Evolutionary conservation across 2,888 invertebrate genomes (phyloP), one percentile per base, ranked within the genome.

Genomic region (Epicampocera succincta): DNA sequence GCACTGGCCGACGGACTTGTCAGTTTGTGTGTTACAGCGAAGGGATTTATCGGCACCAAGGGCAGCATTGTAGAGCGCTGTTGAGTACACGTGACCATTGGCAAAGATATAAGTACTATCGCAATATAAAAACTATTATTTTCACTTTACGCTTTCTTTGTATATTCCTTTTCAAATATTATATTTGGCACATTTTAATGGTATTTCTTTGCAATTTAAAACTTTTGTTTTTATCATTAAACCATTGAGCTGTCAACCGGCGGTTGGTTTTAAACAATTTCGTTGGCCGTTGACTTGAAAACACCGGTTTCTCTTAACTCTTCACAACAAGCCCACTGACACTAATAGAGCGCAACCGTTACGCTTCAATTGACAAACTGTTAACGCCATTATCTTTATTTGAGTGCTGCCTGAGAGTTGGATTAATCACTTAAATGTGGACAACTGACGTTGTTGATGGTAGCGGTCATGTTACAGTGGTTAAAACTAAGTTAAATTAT

Each of bases 11-110:
- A 84, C 61, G 85, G 84, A 29, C 82, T 78, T 56, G 85, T 68
- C 56, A 87, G 82, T 69, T 85, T 83, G 72, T 84, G 85, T 73
- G 83, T 86, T 80, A 88, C 87, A 86, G 87, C 87, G 86, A 90
- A 90, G 83, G 90, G 89, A 87, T 90, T 90, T 84, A 89, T 88
- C 86, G 96, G 96, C 94, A 97, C 96, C 94, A 97, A 94, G 93
- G 97, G 97, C 97, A 97, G 96, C 97, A 97, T 97, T 82, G 89
- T 91, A 87, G 89, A 89, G 85, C 88, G 88, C 87, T 89, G 91
- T 83, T 89, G 90, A 79, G 89, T 89, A 87, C 90, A 91, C 89
- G 90, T 91, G 88, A 91, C 89, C 90, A 91, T 91, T 90, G 88
- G 89, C 85, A 83, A 84, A 83, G 63, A 42, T 66, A 56, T 75